phyloP scores from a whole-genome alignment of 2,113 vertebrate species.

The Aviceda subcristata region DNA sequence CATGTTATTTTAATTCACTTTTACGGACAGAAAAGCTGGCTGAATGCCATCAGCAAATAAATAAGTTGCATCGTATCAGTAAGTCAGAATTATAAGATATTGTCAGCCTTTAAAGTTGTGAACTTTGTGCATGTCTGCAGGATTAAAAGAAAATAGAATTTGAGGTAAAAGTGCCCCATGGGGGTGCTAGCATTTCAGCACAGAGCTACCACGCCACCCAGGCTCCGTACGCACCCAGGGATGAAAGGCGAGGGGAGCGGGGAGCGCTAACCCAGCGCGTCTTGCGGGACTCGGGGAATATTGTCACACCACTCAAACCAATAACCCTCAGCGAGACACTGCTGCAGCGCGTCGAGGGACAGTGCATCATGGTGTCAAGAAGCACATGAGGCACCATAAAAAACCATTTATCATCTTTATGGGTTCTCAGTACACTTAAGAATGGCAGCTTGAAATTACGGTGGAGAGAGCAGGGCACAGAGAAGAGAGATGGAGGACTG shows the following conservation, averaged over 20 bases:
- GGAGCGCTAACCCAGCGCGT: fast-evolving
- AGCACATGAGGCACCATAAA: neutral
- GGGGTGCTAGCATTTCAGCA: neutral
- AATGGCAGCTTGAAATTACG: neutral
- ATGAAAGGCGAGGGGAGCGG: neutral
- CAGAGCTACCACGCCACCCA: neutral
- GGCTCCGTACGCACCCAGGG: fast-evolving
- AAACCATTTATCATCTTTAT: neutral
- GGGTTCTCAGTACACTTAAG: neutral
- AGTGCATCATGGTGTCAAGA: neutral
- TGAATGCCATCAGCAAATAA: neutral
- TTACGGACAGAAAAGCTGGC: neutral
- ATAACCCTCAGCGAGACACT: neutral
- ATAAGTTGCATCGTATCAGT: neutral
- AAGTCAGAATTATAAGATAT: neutral
- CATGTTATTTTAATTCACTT: neutral
- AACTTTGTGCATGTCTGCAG: neutral
- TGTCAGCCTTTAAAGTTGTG: neutral
- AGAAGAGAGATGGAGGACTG: neutral
- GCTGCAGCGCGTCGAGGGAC: neutral
- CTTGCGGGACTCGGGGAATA: neutral
- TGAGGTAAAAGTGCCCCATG: neutral
- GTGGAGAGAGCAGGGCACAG: neutral
- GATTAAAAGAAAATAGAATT: neutral
- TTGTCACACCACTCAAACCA: neutral